Percentiles rank a stretch among this genome's conserved stretches.
Conservation (phyloP, 1,140 invertebrate genomes). For the Coboldia fuscipes region DNA sequence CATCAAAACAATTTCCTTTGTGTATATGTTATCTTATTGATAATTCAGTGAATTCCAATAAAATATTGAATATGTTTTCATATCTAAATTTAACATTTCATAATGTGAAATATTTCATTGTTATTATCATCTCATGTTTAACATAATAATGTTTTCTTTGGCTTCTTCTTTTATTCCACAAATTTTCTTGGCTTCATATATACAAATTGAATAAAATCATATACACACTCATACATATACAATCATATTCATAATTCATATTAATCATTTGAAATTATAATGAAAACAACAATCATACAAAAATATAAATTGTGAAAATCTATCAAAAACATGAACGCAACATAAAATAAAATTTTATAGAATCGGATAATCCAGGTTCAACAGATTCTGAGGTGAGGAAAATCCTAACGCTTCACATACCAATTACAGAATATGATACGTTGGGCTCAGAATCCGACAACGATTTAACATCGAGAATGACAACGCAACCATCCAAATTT, state of each 20-base stretch:
- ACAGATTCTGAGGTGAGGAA: slow-evolving; percentile 73
- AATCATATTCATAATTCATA: too few species aligned
- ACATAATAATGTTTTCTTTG: slow-evolving; percentile 2
- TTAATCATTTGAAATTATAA: too few species aligned
- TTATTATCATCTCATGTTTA: slow-evolving; percentile 1
- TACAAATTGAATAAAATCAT: too few species aligned
- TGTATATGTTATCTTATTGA: too few species aligned
- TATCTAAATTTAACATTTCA: slow-evolving; percentile 10
- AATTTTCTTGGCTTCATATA: too few species aligned
- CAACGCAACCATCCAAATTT: slow-evolving; percentile 33
- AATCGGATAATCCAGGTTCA: slow-evolving; percentile 67
- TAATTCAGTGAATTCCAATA: too few species aligned
- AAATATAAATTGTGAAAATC: not conserved
- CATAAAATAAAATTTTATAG: too few species aligned
- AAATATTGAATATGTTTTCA: too few species aligned
- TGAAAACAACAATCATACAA: slow-evolving; percentile 6
- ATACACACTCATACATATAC: too few species aligned
- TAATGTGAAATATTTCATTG: slow-evolving; percentile 4
- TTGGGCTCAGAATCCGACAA: slow-evolving; percentile 52
- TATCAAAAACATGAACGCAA: too few species aligned
- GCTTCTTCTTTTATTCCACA: too few species aligned
- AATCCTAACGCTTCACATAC: slow-evolving; percentile 68
- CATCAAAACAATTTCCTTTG: too few species aligned
- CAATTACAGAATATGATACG: slow-evolving; percentile 71
- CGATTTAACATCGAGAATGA: slow-evolving; percentile 29